Evolutionary conservation across 2,888 invertebrate species (phyloP), one percentile per base, ranked within the genome.

Genomic region (Spilarctia lutea): DNA sequence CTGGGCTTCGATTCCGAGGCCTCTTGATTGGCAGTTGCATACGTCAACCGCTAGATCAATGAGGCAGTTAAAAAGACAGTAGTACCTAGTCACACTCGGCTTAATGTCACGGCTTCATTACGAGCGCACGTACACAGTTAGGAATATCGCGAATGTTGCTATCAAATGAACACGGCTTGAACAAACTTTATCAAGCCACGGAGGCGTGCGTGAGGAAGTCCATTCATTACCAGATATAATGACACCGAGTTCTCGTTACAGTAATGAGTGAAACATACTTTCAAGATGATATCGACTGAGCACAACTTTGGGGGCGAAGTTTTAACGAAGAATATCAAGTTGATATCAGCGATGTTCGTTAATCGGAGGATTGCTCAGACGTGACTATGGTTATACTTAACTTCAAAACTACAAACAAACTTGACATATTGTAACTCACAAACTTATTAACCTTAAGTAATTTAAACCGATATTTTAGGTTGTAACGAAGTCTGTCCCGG

Each of bases 251-350:
- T 69, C 45, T 68, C 69, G 75, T 80, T 74, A 79, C 75, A 79
- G 71, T 79, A 71, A 63, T 74, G 69, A 75, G 71, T 68, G 68
- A 56, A 60, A 69, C 83, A 81, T 77, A 79, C 79, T 83, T 79
- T 74, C 73, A 42, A 72, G 77, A 79, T 82, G 76, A 78, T 79
- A 74, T 75, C 72, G 81, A 73, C 77, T 71, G 74, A 65, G 72
- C 72, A 33, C 56, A 30, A 63, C 30, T 63, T 63, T 33, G 72
- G 69, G 75, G 72, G 52, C 66, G 33, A 82, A 83, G 78, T 83
- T 84, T 81, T 81, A 81, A 77, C 79, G 74, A 80, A 80, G 79
- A 81, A 85, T 81, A 82, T 82, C 72, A 82, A 83, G 82, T 83
- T 79, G 72, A 79, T 82, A 80, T 75, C 81, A 79, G 68, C 73